Conservation (phyloP, 2,113 vertebrate genomes). For the Raja brachyura region DNA sequence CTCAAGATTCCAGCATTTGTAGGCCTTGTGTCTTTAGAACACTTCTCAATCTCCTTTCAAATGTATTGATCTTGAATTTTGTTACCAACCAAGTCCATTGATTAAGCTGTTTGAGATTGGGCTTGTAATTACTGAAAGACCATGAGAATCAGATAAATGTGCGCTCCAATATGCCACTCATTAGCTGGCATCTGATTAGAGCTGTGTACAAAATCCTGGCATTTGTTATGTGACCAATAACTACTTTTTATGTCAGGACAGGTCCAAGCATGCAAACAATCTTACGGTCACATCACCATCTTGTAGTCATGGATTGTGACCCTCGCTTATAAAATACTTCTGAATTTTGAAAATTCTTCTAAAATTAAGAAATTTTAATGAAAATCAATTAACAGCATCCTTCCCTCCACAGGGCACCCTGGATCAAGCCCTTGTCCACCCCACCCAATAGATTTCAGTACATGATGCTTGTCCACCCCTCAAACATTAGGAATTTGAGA, state of each 20-base stretch:
- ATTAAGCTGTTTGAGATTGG: not conserved
- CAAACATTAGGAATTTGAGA: not conserved
- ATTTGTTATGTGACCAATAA: not conserved
- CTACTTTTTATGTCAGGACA: not conserved
- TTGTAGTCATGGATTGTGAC: not conserved
- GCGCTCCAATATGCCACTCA: not conserved
- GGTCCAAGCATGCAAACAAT: not conserved
- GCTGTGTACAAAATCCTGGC: not conserved
- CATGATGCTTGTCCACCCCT: not conserved
- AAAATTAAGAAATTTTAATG: not conserved
- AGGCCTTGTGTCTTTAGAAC: too few relatives aligned
- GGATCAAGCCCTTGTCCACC: not conserved
- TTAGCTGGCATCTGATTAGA: not conserved
- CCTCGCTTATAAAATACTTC: not conserved
- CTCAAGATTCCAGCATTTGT: too few relatives aligned
- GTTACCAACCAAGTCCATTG: not conserved
- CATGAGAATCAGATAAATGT: not conserved
- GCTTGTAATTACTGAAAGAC: not conserved
- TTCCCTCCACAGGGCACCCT: conserved; percentile 11
- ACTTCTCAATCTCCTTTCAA: not conserved
- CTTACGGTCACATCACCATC: not conserved
- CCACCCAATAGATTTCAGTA: conserved; percentile 22
- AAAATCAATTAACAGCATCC: conserved; percentile 11
- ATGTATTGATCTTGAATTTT: not conserved
- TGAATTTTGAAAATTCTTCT: too few relatives aligned